Evolutionary conservation across 2,888 invertebrate genomes (phyloP), one percentile per base, ranked within the genome.

Genomic region (Crepidodera aurea): DNA sequence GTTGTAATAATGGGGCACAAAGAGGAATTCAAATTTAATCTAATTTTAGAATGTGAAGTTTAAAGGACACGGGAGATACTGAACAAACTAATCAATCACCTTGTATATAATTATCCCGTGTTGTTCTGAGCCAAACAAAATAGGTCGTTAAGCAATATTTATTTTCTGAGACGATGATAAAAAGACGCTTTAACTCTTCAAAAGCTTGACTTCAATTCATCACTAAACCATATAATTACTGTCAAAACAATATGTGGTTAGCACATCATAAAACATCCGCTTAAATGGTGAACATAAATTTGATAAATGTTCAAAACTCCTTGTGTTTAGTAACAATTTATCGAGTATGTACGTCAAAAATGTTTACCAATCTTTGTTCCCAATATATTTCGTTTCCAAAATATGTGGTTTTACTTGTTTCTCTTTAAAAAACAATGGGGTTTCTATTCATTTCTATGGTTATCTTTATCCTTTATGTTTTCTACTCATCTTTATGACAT

Each of bases 391-490:
- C 6, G 19, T 46, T 15, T 19, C 15, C 0, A 55, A 55, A 46
- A 32, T 55, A n/a, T 19, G n/a, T 18, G 55, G 55, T 3, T 44
- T 44, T 15, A 15, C 13, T 22, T 15, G 34, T 22, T 8, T 46
- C 6, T 16, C 44, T 13, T 10, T 55, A 2, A 44, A 22, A 22
- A n/a, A 34, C 10, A 13, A 34, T 10, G 12, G 8, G 2, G 44
- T 32, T 32, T 13, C 44, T 13, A 5, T 1, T 46, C n/a, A n/a
- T 2, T 34, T 16, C 18, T 34, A 34, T 8, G 37, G 48, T 15
- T 56, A 37, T 15, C 12, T 56, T 16, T 56, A 56, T 37, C 46
- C 56, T 5, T 12, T 48, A 16, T 22, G 29, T n/a, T 56, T 32
- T 15, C 1, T 34, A 1, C 1, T 46, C 22, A 1, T 48, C 37